These are phyloP conservation scores for Pherbina coryleti DNA, from an alignment of 2,888 invertebrate species.

Conservation along the genomic window DNA sequence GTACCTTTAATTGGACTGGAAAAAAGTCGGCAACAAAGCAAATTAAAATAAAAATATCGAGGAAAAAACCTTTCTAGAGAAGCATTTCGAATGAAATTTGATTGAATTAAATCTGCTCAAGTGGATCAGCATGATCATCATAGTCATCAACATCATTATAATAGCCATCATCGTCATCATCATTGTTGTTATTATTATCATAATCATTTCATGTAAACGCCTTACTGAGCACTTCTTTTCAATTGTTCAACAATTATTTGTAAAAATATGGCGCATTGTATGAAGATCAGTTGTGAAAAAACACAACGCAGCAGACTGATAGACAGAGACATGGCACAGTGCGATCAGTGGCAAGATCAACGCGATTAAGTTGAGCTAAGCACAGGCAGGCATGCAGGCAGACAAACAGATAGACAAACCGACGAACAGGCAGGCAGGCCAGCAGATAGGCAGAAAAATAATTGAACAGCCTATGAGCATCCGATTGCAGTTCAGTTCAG, in stretches of 20 bases:
- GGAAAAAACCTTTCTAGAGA: background rate
- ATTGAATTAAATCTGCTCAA: conserved; percentile 28
- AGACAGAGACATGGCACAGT: too few species aligned
- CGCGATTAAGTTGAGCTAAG: background rate
- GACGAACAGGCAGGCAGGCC: too few species aligned
- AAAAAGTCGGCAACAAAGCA: background rate
- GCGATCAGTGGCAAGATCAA: background rate
- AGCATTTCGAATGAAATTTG: background rate
- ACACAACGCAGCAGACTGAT: background rate
- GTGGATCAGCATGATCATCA: conserved; percentile 5
- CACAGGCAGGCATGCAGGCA: too few species aligned
- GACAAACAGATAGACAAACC: too few species aligned
- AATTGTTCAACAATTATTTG: background rate
- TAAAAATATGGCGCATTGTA: background rate
- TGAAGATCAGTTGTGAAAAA: background rate
- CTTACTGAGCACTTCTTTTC: background rate
- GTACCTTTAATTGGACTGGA: background rate
- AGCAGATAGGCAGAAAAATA: too few species aligned
- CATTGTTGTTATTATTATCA: too few species aligned
- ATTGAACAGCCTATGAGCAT: background rate
- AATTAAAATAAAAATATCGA: background rate
- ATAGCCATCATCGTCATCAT: too few species aligned
- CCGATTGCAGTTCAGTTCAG: background rate
- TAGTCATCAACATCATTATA: too few species aligned
- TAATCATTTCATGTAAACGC: conserved; percentile 12